A percentile compares a stretch with the other conserved stretches of the same genome.
These are phyloP conservation scores for Enhydra lutris DNA, from an alignment of 2,113 vertebrate genomes.

Conservation along the genomic window DNA sequence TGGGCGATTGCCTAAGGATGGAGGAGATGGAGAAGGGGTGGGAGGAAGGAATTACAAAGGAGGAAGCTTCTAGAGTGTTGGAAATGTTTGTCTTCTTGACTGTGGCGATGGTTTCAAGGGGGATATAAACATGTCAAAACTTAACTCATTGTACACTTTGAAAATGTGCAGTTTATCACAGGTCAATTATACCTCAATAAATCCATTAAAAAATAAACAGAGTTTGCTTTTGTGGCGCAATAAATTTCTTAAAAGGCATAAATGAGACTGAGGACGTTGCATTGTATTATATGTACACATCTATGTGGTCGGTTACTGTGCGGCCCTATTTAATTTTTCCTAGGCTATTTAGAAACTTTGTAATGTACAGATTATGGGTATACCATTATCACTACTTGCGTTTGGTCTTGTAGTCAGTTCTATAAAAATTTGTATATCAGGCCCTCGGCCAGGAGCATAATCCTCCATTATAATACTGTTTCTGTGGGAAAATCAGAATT, in stretches of 20 bases:
- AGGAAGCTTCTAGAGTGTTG: neutral
- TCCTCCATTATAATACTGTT: neutral
- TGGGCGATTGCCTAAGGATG: neutral
- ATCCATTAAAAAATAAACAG: slow-evolving; percentile 12
- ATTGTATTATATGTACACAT: neutral
- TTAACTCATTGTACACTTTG: neutral
- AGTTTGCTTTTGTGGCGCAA: neutral
- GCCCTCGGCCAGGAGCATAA: slow-evolving; percentile 11
- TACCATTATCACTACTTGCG: neutral
- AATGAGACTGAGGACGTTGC: neutral
- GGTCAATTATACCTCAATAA: neutral
- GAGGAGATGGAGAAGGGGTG: neutral
- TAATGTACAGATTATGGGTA: slow-evolving; percentile 8
- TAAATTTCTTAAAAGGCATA: neutral
- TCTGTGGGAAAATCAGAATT: slow-evolving; percentile 34
- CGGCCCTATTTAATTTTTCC: slow-evolving; percentile 14
- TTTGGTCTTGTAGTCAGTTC: slow-evolving; percentile 44
- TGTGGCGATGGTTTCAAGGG: neutral
- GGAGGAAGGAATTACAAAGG: neutral
- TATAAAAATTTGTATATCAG: slow-evolving; percentile 18
- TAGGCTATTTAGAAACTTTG: slow-evolving; percentile 1
- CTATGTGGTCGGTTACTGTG: slow-evolving; percentile 28
- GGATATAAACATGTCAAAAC: neutral
- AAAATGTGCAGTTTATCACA: neutral
- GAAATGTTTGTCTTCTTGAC: neutral